Percentiles rank a stretch among this genome's conserved stretches.
Conservation (phyloP, 2,113 vertebrate genomes). For the Paradoxurus hermaphroditus region DNA sequence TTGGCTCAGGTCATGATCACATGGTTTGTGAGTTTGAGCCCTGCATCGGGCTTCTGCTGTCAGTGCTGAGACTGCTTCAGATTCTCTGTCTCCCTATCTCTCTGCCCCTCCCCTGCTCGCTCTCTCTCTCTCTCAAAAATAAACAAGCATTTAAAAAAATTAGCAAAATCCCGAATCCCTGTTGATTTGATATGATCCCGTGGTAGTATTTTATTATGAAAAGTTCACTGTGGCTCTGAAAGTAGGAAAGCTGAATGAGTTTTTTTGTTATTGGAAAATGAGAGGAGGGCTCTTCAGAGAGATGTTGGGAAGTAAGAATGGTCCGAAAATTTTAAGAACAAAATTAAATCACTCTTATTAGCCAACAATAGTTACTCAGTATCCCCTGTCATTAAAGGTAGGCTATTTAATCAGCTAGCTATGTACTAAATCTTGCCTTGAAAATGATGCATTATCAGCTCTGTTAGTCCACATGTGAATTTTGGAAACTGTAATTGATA, state of each 20-base stretch:
- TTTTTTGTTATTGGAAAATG: background rate
- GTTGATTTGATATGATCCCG: background rate
- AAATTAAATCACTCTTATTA: background rate
- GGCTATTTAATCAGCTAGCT: background rate
- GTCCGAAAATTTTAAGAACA: constrained; percentile 15
- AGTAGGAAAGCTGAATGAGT: background rate
- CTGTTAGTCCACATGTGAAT: background rate
- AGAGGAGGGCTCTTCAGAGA: background rate
- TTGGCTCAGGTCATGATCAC: too few species aligned
- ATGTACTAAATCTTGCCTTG: background rate
- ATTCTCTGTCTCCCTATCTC: too few species aligned
- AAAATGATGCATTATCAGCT: background rate
- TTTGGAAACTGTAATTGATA: background rate
- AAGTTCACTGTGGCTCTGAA: background rate
- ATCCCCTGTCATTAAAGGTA: background rate
- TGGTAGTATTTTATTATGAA: constrained; percentile 23
- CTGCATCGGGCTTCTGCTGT: too few species aligned
- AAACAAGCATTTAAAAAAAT: too few species aligned
- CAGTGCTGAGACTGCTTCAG: too few species aligned
- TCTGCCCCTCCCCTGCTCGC: too few species aligned
- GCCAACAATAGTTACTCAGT: background rate
- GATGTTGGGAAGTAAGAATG: background rate
- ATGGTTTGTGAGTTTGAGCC: too few species aligned
- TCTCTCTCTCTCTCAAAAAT: too few species aligned
- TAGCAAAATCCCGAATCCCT: background rate